Percentiles rank a stretch among this genome's conserved stretches.
Evolutionary conservation across 2,113 vertebrate species (phyloP).

Genomic region (Paradisaea rubra): DNA sequence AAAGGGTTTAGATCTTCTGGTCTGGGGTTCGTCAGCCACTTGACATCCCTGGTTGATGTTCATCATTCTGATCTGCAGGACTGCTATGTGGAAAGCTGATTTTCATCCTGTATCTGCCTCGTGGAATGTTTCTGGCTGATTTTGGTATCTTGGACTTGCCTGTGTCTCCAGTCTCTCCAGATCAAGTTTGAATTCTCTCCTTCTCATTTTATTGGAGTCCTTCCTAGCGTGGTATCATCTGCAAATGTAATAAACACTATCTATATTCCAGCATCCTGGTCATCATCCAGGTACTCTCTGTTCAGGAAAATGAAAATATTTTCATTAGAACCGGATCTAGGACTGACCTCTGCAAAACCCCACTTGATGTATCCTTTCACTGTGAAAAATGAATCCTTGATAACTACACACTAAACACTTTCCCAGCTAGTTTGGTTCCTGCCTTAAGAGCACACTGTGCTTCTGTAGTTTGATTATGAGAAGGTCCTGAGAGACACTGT

Average conservation of each 20-base stretch:
- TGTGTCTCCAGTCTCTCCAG: neutral
- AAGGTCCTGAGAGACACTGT: neutral
- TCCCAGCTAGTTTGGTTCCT: neutral
- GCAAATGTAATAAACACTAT: slow-evolving; percentile 40
- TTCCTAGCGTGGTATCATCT: neutral
- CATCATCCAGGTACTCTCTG: slow-evolving; percentile 5
- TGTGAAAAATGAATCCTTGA: slow-evolving; percentile 7
- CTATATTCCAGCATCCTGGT: slow-evolving; percentile 27
- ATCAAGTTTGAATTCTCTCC: neutral
- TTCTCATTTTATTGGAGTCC: neutral
- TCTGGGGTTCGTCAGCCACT: neutral
- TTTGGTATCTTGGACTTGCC: neutral
- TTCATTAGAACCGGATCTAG: neutral
- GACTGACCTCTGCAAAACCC: slow-evolving; percentile 15
- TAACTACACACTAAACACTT: neutral
- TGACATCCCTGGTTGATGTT: neutral
- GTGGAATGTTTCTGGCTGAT: neutral
- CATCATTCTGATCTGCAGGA: neutral
- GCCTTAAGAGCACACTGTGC: neutral
- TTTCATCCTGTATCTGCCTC: neutral
- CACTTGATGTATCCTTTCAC: neutral
- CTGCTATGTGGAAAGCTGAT: neutral
- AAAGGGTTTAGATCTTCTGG: neutral
- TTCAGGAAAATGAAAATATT: slow-evolving; percentile 35
- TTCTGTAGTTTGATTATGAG: neutral